Conservation (phyloP, 2,113 vertebrate genomes). For the Strix uralensis region DNA sequence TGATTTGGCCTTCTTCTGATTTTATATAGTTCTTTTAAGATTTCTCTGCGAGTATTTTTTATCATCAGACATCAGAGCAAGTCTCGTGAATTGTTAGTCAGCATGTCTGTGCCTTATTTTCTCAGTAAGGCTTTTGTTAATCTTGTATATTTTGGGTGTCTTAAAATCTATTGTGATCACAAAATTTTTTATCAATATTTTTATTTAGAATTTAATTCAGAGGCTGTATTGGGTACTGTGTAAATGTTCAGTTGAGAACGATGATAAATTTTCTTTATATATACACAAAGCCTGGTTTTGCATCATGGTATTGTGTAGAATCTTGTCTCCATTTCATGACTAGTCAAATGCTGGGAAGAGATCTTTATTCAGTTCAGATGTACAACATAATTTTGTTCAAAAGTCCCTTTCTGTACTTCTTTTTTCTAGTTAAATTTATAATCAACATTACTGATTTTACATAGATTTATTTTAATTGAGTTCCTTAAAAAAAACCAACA, state of each 20-base stretch:
- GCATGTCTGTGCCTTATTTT: slow-evolving; percentile 4
- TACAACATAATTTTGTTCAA: background rate
- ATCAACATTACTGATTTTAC: background rate
- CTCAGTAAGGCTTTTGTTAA: slow-evolving; percentile 29
- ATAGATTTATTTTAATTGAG: background rate
- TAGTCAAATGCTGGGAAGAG: background rate
- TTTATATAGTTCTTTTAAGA: slow-evolving; percentile 46
- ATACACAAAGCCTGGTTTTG: background rate
- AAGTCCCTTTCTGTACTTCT: background rate
- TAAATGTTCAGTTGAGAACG: background rate
- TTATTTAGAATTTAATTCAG: slow-evolving; percentile 11
- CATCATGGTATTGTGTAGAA: background rate
- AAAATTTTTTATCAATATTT: background rate
- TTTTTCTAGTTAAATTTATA: background rate
- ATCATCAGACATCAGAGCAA: slow-evolving; percentile 9
- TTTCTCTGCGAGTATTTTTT: slow-evolving; percentile 48
- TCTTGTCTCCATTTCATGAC: background rate
- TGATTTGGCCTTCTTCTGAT: slow-evolving; percentile 2
- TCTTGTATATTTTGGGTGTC: slow-evolving; percentile 37
- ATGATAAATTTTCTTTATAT: background rate
- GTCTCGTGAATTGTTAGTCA: slow-evolving; percentile 21
- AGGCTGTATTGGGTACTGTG: background rate
- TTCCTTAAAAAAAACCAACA: background rate
- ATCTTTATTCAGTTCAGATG: background rate
- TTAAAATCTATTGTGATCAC: slow-evolving; percentile 5